Evolutionary conservation across 2,888 invertebrate genomes (phyloP), one percentile per base, ranked within the genome.

Genomic region (Adelognathus sp.): DNA sequence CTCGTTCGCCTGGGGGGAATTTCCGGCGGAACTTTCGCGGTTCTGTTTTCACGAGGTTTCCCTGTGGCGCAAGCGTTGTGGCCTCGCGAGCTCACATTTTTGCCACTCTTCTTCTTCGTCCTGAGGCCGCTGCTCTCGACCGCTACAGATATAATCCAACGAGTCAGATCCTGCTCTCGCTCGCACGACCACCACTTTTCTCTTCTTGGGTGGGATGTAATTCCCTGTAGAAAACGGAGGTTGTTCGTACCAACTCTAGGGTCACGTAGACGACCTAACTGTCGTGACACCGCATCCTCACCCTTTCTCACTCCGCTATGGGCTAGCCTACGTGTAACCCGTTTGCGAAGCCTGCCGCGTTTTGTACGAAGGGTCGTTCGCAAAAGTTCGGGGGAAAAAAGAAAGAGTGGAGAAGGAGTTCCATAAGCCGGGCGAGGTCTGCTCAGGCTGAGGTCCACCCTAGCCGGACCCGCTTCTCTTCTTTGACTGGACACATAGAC

Each of bases 221-320:
- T 88, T 87, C 85, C 82, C 83, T 83, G 84, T 87, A 86, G 88
- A 86, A n/a, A 87, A 87, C 85, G 88, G 86, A 83, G 84, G 85
- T 84, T 88, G 84, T 88, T 85, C 84, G 84, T 79, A 81, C 83
- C 82, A 87, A 83, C 83, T 87, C 87, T 81, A 76, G 86, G 87
- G 88, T 88, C 88, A 88, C 88, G 88, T 88, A 86, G 86, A 82
- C 85, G 85, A 87, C 87, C 88, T 85, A 86, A 88, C 88, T 83
- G 87, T 87, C 84, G 86, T 84, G 88, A 86, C 87, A 86, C 88
- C 84, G 61, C 31, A 44, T 63, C 39, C 70, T 52, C 76, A 33
- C 61, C 41, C 63, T 31, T 9, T 3, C 36, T 3, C 64, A 6
- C 36, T 16, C 36, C 41, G 36, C 18, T 21, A 36, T 5, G 3